These are phyloP conservation scores for Sylvia borin DNA, from an alignment of 2,797 vertebrate species.

Conservation along the genomic window DNA sequence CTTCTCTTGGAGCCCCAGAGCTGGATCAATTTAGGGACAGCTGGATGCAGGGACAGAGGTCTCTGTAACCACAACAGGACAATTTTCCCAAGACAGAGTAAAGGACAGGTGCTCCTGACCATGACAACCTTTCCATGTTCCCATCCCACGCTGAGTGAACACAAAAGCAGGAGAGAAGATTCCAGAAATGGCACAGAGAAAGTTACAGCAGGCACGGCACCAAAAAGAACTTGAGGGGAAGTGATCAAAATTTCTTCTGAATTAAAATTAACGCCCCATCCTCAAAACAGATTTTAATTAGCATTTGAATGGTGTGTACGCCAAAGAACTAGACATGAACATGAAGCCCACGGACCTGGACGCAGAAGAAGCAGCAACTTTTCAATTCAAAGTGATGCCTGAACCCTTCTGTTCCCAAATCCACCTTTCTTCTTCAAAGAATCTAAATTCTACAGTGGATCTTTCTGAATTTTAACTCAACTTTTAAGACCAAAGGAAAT, in stretches of 20 bases:
- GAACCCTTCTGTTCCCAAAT: not conserved
- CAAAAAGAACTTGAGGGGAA: not conserved
- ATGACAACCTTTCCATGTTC: rapidly evolving
- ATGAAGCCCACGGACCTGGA: not conserved
- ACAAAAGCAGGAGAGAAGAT: not conserved
- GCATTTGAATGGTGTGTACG: not conserved
- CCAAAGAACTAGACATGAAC: not conserved
- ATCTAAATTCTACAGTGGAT: not conserved
- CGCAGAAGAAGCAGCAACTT: not conserved
- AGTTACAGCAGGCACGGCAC: not conserved
- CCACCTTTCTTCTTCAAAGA: not conserved
- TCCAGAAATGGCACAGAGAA: not conserved
- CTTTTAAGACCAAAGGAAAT: not conserved
- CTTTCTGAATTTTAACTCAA: not conserved
- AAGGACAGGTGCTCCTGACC: not conserved
- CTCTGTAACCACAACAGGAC: not conserved
- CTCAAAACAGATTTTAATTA: not conserved
- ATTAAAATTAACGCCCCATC: not conserved
- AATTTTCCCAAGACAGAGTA: not conserved
- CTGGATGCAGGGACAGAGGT: not conserved
- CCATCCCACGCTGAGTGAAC: not conserved
- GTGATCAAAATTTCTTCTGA: not conserved
- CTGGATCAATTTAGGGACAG: not conserved
- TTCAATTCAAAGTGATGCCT: not conserved
- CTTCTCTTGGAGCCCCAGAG: not conserved